Base-by-base conservation (phyloP, 2,888 invertebrate genomes). In the Aphodius sticticus region DNA sequence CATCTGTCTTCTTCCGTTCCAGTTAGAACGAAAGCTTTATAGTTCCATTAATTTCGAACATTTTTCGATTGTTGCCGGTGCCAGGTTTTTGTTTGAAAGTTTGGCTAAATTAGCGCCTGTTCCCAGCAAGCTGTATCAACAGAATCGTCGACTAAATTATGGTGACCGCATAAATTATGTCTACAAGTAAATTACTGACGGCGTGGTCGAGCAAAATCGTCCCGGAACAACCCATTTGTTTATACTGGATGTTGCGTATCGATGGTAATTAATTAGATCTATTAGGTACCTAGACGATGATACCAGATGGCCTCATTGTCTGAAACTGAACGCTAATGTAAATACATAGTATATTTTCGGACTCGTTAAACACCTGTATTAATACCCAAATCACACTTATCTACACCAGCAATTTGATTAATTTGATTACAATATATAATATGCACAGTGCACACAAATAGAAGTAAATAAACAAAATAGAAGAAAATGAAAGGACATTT, bases 211-310 rank as follows among this genome's bases (percentile, higher is more conserved):
- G 74, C 74, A 74, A n/a, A 35, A 36, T 71, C 37, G 37, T n/a
- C 74, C 74, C 35, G 74, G 35, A 71, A 71, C 71, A 14, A 15
- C 14, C 71, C 12, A 71, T 26, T 74, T 74, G 74, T 74, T 74
- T 74, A 74, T 37, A 35, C 37, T 74, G 37, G 1, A 15, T 35
- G 74, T 16, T 74, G 36, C 74, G n/a, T 74, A 37, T 26, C 74
- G 74, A 74, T 36, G 74, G 74, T 15, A 36, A 74, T 74, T 74
- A 74, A 74, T 74, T 74, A 74, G 74, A 74, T 74, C 74, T 74
- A 74, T 74, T 74, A 74, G 74, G 74, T 74, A 74, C 74, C 74
- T 74, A 74, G 37, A 74, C 74, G 74, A 74, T 37, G 74, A 37
- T 74, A 37, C 74, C 74, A 74, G 74, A 74, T 37, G 74, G 36